Conservation (phyloP, 1,140 invertebrate genomes). For the Reticulitermes speratus region DNA sequence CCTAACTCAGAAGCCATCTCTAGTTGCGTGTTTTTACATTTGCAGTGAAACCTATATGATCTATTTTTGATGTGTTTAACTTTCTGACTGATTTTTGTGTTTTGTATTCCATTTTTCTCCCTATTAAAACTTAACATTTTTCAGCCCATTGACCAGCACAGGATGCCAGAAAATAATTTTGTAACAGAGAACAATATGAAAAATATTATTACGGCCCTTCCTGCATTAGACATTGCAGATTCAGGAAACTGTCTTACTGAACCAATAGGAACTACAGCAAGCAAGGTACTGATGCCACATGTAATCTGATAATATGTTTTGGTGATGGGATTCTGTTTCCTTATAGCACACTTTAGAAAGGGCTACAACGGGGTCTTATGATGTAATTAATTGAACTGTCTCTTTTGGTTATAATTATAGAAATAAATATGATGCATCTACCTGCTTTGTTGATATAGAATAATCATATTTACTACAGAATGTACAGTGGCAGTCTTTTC, state of each 20-base stretch:
- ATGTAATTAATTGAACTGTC: too few species aligned
- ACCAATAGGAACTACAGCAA: background rate
- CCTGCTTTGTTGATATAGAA: too few species aligned
- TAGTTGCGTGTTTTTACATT: background rate
- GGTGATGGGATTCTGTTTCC: background rate
- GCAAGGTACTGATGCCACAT: background rate
- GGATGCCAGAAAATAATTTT: constrained; percentile 19
- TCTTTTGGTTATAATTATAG: too few species aligned
- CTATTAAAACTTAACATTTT: constrained; percentile 21
- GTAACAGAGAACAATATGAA: constrained; percentile 23
- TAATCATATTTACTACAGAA: too few species aligned
- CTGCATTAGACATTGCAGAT: constrained; percentile 6
- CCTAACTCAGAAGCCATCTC: background rate
- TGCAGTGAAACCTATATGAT: background rate
- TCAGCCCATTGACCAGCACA: constrained; percentile 22
- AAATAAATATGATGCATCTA: too few species aligned
- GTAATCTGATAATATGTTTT: background rate
- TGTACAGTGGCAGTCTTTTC: too few species aligned
- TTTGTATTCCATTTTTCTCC: background rate
- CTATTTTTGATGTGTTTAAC: background rate
- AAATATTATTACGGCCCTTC: constrained; percentile 24
- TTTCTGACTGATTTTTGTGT: background rate
- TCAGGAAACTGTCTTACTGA: background rate
- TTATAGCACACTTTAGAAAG: background rate
- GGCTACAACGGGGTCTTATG: background rate